Base-by-base conservation (phyloP, 2,888 invertebrate species). In the Acrocyrtus sp. region DNA sequence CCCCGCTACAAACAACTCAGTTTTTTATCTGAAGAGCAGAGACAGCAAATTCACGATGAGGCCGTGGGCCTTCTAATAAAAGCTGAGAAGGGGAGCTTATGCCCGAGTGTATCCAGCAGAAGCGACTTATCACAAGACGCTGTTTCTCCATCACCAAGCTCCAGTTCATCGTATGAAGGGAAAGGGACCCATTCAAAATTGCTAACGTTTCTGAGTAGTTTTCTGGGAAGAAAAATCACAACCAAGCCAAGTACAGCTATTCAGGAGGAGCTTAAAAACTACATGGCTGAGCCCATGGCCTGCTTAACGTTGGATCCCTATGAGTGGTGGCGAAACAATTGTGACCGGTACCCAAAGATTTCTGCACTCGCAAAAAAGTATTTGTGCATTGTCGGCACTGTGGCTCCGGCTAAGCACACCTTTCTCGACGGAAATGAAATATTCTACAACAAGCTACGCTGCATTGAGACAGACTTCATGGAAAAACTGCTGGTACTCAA, bases 1-100 rank as follows among this genome's bases (percentile, higher is more conserved):
- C 77, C 77, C 0, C 47, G 77, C 19, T 77, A 70, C 50, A 77
- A 75, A 45, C 56, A 66, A 2, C 17, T 75, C 24, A 53, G 47
- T 10, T 75, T 73, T 45, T 34, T 75, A 5, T 65, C 43, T 10
- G 43, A 54, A 1, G 58, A 66, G 10, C 72, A 77, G 17, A 29
- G 60, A 17, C 12, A 56, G 12, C 4, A 24, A 6, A 21, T 70
- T 0, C 27, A 63, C 19, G 63, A 70, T 4, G 29, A 21, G 3
- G 45, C 57, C 0, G 15, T 56, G 5, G 63, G 63, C 6, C 22
- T 63, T 2, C 22, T 69, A 3, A 17, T 62, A 5, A 47, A 62
- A 19, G 17, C 17, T 6, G 29, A 19, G 6, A 26, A 15, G 1
- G 60, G 19, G 0, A 63, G 45, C 21, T 21, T n/a, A 29, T 29